Conservation (phyloP, 2,113 vertebrate genomes). For the Pseudopipra pipra region DNA sequence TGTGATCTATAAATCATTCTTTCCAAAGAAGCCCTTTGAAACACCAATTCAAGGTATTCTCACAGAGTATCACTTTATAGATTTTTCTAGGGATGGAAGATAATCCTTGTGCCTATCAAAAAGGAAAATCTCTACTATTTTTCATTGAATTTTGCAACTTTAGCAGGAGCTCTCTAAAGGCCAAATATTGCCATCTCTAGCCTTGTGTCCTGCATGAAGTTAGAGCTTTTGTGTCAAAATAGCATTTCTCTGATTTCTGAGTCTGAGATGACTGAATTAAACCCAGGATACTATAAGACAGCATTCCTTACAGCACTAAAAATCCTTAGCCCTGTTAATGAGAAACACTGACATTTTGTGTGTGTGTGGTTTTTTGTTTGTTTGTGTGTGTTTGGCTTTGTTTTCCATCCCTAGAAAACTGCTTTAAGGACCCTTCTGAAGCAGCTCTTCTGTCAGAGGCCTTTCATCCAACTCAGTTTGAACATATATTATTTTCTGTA, state of each 20-base stretch:
- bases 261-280: not conserved
- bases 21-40: slow-evolving; percentile 70
- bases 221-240: not conserved
- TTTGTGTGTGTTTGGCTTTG: not conserved
- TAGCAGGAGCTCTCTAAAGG: not conserved
- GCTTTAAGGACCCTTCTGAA: not conserved
- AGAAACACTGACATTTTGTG: not conserved
- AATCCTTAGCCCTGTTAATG: not conserved
- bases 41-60: slow-evolving; percentile 71
- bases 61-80: slow-evolving; percentile 60
- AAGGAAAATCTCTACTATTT: slow-evolving; percentile 49
- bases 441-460: not conserved
- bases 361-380: not conserved
- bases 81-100: slow-evolving; percentile 40
- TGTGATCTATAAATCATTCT: slow-evolving; percentile 78
- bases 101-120: slow-evolving; percentile 58
- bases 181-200: not conserved
- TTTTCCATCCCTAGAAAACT: not conserved
- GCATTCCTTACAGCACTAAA: not conserved
- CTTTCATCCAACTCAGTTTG: not conserved
- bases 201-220: not conserved
- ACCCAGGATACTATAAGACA: not conserved
- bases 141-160: slow-evolving; percentile 35
- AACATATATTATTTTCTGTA: fast-evolving
- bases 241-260: not conserved